These are phyloP conservation scores for Drosophila meridiana DNA, from an alignment of 2,888 invertebrate genomes.

Conservation along the genomic window DNA sequence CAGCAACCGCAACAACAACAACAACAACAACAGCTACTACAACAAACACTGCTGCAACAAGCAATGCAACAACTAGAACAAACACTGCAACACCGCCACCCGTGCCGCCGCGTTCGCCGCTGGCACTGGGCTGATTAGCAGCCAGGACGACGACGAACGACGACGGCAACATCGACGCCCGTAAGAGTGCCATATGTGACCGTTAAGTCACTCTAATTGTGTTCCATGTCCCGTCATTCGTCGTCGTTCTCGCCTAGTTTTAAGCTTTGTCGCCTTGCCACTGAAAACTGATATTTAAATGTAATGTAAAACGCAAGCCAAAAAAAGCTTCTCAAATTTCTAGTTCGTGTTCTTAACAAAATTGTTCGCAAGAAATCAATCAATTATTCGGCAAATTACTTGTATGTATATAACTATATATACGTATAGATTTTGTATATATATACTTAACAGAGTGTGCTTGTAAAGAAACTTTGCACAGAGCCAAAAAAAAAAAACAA, in stretches of 20 bases:
- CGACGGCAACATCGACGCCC: conserved; percentile 3
- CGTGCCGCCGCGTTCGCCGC: conserved; percentile 68
- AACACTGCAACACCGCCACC: conserved; percentile 65
- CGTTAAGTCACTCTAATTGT: conserved; percentile 12
- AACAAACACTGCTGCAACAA: conserved; percentile 30
- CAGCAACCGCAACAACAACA: conserved; percentile 36
- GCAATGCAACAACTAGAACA: conserved; percentile 28
- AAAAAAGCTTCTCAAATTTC: conserved; percentile 26
- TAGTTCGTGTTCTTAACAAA: conserved; percentile 33
- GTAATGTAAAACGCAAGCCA: conserved; percentile 4
- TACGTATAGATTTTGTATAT: conserved; percentile 54
- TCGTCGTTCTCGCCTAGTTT: conserved; percentile 53
- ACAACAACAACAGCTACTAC: conserved; percentile 1
- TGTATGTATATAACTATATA: conserved; percentile 47
- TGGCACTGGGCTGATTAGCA: conserved; percentile 71
- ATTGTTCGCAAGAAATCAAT: conserved; percentile 11
- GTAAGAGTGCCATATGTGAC: conserved; percentile 25
- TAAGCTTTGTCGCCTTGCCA: conserved; percentile 56
- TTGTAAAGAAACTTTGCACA: conserved; percentile 60
- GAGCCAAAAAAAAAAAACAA: conserved; percentile 57
- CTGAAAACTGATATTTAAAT: conserved; percentile 13
- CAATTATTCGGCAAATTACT: conserved; percentile 18
- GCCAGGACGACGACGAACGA: conserved; percentile 27
- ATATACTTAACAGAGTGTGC: conserved; percentile 46
- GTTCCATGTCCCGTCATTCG: conserved; percentile 20